A percentile compares a stretch with the other conserved stretches of the same genome.
These are phyloP conservation scores for Lophotriccus pileatus DNA, from an alignment of 2,797 vertebrate genomes.

Conservation along the genomic window DNA sequence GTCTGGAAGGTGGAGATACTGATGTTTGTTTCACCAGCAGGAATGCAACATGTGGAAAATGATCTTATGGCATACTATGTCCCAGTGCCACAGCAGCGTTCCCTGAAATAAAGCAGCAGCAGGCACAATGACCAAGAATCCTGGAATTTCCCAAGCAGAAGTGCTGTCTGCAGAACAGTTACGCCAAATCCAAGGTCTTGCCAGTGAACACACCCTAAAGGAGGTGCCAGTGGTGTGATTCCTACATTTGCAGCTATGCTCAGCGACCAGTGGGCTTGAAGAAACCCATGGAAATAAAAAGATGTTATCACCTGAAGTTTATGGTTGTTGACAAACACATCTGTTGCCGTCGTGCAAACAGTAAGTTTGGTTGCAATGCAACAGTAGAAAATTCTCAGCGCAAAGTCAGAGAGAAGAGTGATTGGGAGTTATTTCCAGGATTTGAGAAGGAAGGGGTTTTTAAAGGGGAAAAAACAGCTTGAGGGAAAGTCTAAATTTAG, in stretches of 20 bases:
- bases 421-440: neutral
- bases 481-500: conserved; percentile 27
- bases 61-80: neutral
- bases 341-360: neutral
- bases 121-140: neutral
- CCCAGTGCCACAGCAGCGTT: neutral
- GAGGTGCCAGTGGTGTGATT: neutral
- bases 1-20: neutral
- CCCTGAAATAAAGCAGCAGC: neutral
- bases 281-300: neutral
- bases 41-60: neutral
- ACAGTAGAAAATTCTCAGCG: neutral
- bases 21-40: neutral
- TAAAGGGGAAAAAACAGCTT: conserved; percentile 3
- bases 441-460: neutral
- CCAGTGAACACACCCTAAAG: neutral
- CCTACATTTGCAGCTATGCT: fast-evolving
- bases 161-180: neutral
- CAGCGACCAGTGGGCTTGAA: neutral
- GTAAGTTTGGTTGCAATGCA: neutral
- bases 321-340: neutral
- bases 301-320: neutral
- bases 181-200: neutral
- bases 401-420: neutral
- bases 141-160: neutral